A percentile compares a stretch with the other conserved stretches of the same genome.
These are phyloP conservation scores for Rhagoletis pomonella DNA, from an alignment of 1,140 invertebrate genomes.

Conservation along the genomic window DNA sequence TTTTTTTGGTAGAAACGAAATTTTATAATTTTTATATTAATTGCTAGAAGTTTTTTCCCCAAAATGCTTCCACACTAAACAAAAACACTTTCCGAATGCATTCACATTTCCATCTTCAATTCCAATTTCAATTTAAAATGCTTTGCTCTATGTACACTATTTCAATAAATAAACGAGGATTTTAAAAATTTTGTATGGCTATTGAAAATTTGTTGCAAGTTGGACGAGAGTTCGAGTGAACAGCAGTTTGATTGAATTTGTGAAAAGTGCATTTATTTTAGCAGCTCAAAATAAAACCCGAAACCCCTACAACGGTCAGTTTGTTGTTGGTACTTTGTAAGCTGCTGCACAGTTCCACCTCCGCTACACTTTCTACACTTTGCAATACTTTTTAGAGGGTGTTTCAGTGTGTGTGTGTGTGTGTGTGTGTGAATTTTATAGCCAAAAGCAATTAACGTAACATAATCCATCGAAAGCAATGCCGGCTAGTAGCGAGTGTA, in stretches of 20 bases:
- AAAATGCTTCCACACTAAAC: too few relatives aligned
- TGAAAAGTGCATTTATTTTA: slow-evolving; percentile 24
- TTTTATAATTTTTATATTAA: too few relatives aligned
- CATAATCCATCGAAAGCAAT: slow-evolving; percentile 39
- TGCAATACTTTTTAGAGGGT: neutral
- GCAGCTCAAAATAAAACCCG: slow-evolving; percentile 16
- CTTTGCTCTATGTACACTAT: neutral
- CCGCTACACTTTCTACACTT: too few relatives aligned
- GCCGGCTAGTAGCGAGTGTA: too few relatives aligned
- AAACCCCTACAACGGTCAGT: neutral
- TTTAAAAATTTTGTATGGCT: slow-evolving; percentile 36
- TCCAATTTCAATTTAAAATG: slow-evolving; percentile 41
- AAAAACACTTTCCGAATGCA: neutral
- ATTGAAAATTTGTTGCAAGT: slow-evolving; percentile 46
- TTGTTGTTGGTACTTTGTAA: neutral
- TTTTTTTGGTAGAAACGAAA: too few relatives aligned
- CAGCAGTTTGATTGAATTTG: slow-evolving; percentile 46
- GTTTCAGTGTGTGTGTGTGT: neutral
- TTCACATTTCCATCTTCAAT: neutral
- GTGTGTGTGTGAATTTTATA: neutral
- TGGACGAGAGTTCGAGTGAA: slow-evolving; percentile 3
- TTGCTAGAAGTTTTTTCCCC: too few relatives aligned
- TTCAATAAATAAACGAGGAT: neutral
- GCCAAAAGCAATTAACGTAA: slow-evolving; percentile 51
- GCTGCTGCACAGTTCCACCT: too few relatives aligned